Base-by-base conservation (phyloP, 2,113 vertebrate genomes). In the Macrotis lagotis region DNA sequence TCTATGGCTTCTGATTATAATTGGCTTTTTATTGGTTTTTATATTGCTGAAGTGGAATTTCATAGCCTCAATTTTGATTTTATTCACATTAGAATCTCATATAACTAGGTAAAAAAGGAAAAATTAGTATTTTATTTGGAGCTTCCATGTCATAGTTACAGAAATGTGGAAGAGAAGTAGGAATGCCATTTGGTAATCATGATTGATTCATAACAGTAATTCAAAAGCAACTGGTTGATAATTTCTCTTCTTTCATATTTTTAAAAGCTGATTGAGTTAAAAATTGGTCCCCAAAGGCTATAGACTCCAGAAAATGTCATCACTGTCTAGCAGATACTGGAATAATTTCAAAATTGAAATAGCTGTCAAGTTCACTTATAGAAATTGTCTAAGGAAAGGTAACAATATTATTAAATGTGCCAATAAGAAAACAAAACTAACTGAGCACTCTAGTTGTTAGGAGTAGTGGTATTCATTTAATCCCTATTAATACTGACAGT, bases 41-140 rank as follows among this genome's bases (percentile, higher is more conserved):
- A 66, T 44, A 92, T 96, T 52, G 92, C 90, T 92, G 48, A 95
- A 96, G 96, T 49, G 88, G 49, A 93, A 51, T 52, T 93, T 50
- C 90, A 51, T 92, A 16, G 16, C n/a, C 25, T 47, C 49, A 48
- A 51, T 93, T 98, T 96, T 95, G 4, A 51, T 96, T 96, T 96
- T 90, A 95, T 93, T 92, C 92, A 89, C 14, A 95, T 91, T 95
- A 94, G 48, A 88, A 3, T 66, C 93, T 88, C 16, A 37, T 48
- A 51, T 93, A 94, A 48, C 19, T 92, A 94, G 55, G 51, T 53
- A 92, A 97, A 93, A 95, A 5, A 3, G 50, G 47, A n/a, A 52
- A 92, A 96, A 89, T 95, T 2, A 47, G 52, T 96, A 2, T 55
- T 50, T 83, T 44, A 22, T 22, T 95, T 96, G 94, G 66, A n/a